A percentile compares a stretch with the other conserved stretches of the same genome.
Evolutionary conservation across 35 echinoderm and acorn worm genomes (phyloP).

Genomic region (Ptychodera flava): DNA sequence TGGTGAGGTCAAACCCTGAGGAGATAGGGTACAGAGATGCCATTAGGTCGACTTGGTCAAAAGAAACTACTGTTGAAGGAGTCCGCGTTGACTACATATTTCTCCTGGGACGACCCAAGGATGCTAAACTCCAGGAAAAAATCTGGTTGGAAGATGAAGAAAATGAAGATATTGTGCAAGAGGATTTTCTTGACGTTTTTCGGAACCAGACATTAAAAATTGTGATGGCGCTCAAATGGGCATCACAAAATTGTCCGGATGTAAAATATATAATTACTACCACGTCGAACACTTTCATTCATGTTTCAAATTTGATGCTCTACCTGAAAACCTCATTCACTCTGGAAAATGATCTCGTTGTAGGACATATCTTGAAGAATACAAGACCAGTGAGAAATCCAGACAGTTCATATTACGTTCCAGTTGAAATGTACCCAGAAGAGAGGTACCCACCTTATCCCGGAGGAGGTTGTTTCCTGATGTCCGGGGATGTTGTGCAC

Average conservation of each 20-base stretch:
- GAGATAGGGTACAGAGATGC: background rate
- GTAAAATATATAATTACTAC: background rate
- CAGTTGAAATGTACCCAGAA: background rate
- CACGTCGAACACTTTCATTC: background rate
- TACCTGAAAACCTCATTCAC: background rate
- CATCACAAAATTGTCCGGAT: background rate
- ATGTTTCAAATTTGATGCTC: background rate
- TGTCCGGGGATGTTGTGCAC: background rate
- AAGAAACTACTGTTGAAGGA: background rate
- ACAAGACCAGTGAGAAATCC: background rate
- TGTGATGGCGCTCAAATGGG: background rate
- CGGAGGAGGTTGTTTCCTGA: background rate
- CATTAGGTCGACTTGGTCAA: background rate
- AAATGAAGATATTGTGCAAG: background rate
- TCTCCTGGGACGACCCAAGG: background rate
- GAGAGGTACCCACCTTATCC: background rate
- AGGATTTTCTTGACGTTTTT: background rate
- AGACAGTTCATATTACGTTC: background rate
- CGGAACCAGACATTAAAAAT: background rate
- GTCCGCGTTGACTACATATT: background rate
- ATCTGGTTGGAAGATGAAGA: background rate
- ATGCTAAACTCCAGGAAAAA: background rate
- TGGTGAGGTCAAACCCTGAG: background rate
- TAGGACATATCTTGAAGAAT: background rate
- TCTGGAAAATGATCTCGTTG: background rate